A percentile compares a stretch with the other conserved stretches of the same genome.
Conservation (phyloP, 2,113 vertebrate genomes). For the Arizona elegans region DNA sequence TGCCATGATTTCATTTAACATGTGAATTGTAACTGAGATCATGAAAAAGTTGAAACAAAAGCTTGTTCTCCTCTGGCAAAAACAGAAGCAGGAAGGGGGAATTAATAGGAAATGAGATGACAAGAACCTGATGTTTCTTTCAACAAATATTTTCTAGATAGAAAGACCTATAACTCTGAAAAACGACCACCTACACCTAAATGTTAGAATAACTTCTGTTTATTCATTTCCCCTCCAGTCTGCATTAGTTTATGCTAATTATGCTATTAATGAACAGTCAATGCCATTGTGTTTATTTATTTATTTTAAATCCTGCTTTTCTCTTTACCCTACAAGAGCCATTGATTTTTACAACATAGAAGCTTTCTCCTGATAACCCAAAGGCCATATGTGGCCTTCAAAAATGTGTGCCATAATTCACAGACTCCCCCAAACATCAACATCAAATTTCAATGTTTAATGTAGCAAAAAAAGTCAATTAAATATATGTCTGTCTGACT, state of each 20-base stretch:
- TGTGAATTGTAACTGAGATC: not conserved
- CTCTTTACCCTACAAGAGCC: not conserved
- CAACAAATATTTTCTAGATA: not conserved
- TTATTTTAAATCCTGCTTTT: not conserved
- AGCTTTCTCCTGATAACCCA: not conserved
- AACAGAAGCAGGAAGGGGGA: not conserved
- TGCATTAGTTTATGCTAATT: not conserved
- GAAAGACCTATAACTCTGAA: not conserved
- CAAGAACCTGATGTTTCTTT: not conserved
- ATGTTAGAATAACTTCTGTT: not conserved
- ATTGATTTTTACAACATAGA: not conserved
- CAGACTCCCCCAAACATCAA: not conserved
- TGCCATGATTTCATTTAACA: fast-evolving
- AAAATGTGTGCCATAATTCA: not conserved
- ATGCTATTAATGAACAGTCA: not conserved
- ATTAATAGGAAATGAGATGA: not conserved
- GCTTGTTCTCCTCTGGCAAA: not conserved
- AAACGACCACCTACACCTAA: not conserved
- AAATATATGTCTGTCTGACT: not conserved
- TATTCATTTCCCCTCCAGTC: not conserved
- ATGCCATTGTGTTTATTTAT: not conserved
- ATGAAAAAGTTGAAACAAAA: not conserved
- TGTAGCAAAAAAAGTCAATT: not conserved
- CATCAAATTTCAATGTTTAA: not conserved
- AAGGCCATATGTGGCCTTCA: not conserved